A percentile compares a stretch with the other conserved stretches of the same genome.
phyloP scores from a whole-genome alignment of 2,113 vertebrate genomes.

The Pseudorasbora parva region DNA sequence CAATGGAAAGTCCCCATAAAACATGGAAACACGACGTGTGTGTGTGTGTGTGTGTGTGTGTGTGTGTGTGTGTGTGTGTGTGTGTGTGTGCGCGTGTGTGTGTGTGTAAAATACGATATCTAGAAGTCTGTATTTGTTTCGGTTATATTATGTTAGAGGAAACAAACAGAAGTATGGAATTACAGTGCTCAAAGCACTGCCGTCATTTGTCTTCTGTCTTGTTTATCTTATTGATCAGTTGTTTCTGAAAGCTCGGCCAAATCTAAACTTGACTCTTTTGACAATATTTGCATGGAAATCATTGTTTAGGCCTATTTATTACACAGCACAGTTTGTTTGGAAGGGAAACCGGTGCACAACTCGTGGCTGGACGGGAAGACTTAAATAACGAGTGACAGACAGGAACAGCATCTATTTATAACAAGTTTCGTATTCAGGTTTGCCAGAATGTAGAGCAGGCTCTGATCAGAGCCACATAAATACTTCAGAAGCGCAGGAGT shows the following conservation, averaged over 20 bases:
- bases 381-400: constrained; percentile 49
- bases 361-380: constrained; percentile 48
- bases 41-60: too few species aligned
- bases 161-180: constrained; percentile 65
- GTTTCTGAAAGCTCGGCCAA: neutral
- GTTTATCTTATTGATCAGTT: neutral
- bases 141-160: neutral
- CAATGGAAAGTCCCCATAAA: too few species aligned
- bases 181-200: constrained; percentile 42
- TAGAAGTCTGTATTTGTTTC: neutral
- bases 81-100: too few species aligned
- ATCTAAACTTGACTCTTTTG: constrained; percentile 1
- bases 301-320: constrained; percentile 4
- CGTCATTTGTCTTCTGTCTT: neutral
- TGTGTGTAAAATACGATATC: neutral
- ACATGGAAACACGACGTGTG: too few species aligned
- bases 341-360: constrained; percentile 50
- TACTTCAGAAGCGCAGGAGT: neutral
- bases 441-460: constrained; percentile 63
- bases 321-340: constrained; percentile 44
- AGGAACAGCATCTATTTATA: constrained; percentile 77
- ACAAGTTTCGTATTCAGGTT: constrained; percentile 72
- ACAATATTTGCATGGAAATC: neutral
- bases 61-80: too few species aligned
- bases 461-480: constrained; percentile 43